Evolutionary conservation across 2,888 invertebrate species (phyloP).

Genomic region (Linnaemya tessellans): DNA sequence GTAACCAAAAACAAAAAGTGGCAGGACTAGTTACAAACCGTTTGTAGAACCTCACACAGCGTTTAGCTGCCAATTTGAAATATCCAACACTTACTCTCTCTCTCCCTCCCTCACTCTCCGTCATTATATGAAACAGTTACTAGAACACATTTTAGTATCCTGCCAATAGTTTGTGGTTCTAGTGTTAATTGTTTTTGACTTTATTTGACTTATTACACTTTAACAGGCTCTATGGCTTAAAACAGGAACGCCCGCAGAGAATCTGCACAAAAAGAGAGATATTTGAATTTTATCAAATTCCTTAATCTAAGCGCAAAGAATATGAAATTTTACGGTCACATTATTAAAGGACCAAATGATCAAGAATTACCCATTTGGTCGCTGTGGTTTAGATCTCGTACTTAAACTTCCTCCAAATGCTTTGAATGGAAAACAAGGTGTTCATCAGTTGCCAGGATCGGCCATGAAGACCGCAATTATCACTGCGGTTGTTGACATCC

Average conservation of each 20-base stretch:
- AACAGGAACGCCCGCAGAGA: constrained; percentile 27
- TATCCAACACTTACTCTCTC: background rate
- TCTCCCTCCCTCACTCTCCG: background rate
- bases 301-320: constrained; percentile 49
- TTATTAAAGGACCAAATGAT: constrained; percentile 57
- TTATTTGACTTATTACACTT: constrained; percentile 65
- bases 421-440: background rate
- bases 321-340: constrained; percentile 65
- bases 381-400: constrained; percentile 47
- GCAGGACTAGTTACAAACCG: constrained; percentile 1
- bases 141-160: constrained; percentile 39
- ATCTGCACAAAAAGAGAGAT: constrained; percentile 1
- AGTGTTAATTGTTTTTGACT: constrained; percentile 74
- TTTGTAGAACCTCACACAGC: constrained; percentile 54
- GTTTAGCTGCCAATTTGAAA: constrained; percentile 37
- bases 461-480: constrained; percentile 68
- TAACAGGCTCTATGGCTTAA: constrained; percentile 37
- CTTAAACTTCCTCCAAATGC: background rate
- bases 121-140: constrained; percentile 14
- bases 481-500: constrained; percentile 53
- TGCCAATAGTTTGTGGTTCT: constrained; percentile 71
- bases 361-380: constrained; percentile 54
- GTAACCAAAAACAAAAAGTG: background rate
- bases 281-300: constrained; percentile 17
- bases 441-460: constrained; percentile 44